Evolutionary conservation across 1,140 invertebrate genomes (phyloP).

Genomic region (Acromyrmex charruanus): DNA sequence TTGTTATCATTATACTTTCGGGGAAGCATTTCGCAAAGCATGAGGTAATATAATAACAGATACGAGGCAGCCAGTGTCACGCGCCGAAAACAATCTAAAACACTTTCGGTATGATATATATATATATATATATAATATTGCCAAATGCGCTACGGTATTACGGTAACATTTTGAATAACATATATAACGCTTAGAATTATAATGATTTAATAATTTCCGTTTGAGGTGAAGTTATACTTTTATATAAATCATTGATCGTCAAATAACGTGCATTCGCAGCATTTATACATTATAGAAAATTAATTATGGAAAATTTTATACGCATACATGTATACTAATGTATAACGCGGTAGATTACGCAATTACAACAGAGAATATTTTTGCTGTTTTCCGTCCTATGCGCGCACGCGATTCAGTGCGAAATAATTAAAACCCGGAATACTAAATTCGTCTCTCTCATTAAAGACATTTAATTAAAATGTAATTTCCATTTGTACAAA

Average conservation of each 20-base stretch:
- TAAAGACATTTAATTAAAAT: slow-evolving; percentile 46
- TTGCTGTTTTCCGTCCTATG: slow-evolving; percentile 28
- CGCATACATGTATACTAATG: slow-evolving; percentile 3
- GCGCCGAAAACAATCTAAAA: slow-evolving; percentile 14
- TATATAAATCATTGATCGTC: slow-evolving; percentile 19
- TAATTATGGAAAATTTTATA: slow-evolving; percentile 45
- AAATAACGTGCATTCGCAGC: slow-evolving; percentile 1
- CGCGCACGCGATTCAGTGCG: slow-evolving; percentile 26
- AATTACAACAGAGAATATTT: slow-evolving; percentile 27
- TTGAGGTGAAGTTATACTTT: slow-evolving; percentile 1
- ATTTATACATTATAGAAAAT: slow-evolving; percentile 14
- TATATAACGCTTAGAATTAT: background rate
- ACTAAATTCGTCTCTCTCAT: slow-evolving; percentile 23
- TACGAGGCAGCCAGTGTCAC: background rate
- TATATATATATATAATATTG: background rate
- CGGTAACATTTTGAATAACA: background rate
- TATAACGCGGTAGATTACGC: slow-evolving; percentile 27
- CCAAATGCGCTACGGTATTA: background rate
- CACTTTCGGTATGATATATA: background rate
- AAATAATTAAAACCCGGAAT: slow-evolving; percentile 33
- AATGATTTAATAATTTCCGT: slow-evolving; percentile 18
- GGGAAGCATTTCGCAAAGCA: slow-evolving; percentile 57
- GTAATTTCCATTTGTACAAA: slow-evolving; percentile 19
- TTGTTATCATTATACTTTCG: slow-evolving; percentile 47
- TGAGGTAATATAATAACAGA: slow-evolving; percentile 61